A percentile compares a stretch with the other conserved stretches of the same genome.
Conservation (phyloP, 2,888 invertebrate genomes). For the Rhagophthalmus giganteus region DNA sequence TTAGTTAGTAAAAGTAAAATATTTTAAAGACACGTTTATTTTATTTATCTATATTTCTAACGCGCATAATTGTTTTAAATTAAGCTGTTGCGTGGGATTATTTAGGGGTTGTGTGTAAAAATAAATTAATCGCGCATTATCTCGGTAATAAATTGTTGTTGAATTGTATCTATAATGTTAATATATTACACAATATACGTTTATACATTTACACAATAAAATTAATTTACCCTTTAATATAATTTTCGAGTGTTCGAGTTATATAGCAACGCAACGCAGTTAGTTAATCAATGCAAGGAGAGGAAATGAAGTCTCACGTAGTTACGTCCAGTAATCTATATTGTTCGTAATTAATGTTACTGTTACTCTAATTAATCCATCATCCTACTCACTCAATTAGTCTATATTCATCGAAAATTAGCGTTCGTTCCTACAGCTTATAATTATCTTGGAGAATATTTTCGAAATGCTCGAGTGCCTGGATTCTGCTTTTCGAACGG, state of each 20-base stretch:
- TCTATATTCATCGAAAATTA: conserved; percentile 21
- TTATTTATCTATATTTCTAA: no score
- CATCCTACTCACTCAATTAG: conserved; percentile 24
- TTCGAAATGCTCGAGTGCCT: background rate
- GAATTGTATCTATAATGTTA: no score
- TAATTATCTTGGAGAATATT: conserved; percentile 5
- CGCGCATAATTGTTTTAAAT: no score
- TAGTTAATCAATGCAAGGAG: conserved; percentile 9
- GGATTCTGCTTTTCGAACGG: background rate
- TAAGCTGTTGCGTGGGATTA: no score
- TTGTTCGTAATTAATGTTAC: conserved; percentile 30
- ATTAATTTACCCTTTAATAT: no score
- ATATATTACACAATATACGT: no score
- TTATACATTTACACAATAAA: no score
- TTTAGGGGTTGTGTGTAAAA: no score
- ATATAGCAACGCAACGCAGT: background rate
- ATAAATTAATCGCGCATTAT: no score
- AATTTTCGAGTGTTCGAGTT: background rate
- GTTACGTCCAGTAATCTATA: conserved; percentile 26
- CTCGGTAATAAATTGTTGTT: no score
- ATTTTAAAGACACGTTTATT: no score
- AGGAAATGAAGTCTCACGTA: conserved; percentile 10
- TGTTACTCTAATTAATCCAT: conserved; percentile 23
- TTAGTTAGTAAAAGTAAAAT: no score
- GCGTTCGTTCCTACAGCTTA: conserved; percentile 9